Conservation (phyloP, 2,113 vertebrate species). For the Bujurquina vittata region DNA sequence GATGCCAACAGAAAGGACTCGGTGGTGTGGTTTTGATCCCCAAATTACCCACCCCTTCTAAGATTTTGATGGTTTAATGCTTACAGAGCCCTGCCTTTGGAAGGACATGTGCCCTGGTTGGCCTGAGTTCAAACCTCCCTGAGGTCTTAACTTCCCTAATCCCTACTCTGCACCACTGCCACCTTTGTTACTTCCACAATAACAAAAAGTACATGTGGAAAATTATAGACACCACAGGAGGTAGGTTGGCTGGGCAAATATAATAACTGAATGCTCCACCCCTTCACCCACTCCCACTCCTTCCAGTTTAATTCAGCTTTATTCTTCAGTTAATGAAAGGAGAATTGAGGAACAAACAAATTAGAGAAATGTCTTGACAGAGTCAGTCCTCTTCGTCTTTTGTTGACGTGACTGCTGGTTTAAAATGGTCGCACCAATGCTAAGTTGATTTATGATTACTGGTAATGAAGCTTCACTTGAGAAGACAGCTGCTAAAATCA, state of each 20-base stretch:
- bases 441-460: slow-evolving; percentile 25
- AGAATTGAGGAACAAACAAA: not conserved
- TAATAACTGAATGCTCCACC: not conserved
- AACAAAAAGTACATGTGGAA: slow-evolving; percentile 25
- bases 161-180: slow-evolving; percentile 33
- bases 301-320: not conserved
- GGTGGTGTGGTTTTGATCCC: slow-evolving; percentile 47
- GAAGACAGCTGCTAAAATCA: slow-evolving; percentile 48
- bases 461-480: slow-evolving; percentile 18
- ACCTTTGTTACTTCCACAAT: slow-evolving; percentile 40
- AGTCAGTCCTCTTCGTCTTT: not conserved
- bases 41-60: slow-evolving; percentile 46
- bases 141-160: slow-evolving; percentile 35
- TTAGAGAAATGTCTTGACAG: not conserved
- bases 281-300: not conserved
- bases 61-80: slow-evolving; percentile 70
- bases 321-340: not conserved
- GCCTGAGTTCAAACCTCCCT: slow-evolving; percentile 48
- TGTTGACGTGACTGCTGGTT: not conserved
- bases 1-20: slow-evolving; percentile 48
- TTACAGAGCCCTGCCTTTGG: slow-evolving; percentile 40
- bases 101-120: slow-evolving; percentile 54
- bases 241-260: slow-evolving; percentile 15
- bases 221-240: slow-evolving; percentile 20
- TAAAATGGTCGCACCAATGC: not conserved